These are phyloP conservation scores for Lophotriccus pileatus DNA, from an alignment of 2,797 vertebrate genomes.

Conservation along the genomic window DNA sequence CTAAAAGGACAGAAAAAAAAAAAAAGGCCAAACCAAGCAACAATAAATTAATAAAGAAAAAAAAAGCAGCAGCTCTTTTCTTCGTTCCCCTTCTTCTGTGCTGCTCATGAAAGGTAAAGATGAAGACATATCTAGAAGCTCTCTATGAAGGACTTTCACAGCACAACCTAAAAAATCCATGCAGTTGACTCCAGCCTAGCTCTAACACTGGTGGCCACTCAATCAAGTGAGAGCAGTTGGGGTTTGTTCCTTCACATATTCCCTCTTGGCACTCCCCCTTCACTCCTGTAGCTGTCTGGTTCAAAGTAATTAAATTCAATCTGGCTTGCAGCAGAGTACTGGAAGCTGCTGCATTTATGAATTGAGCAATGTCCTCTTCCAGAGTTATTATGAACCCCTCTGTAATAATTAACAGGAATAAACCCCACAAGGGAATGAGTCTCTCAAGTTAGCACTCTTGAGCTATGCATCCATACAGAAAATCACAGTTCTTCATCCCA, in stretches of 20 bases:
- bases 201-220: not conserved
- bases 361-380: not conserved
- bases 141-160: not conserved
- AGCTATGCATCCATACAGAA: not conserved
- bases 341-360: not conserved
- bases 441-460: not conserved
- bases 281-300: not conserved
- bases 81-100: not conserved
- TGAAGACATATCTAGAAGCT: not conserved
- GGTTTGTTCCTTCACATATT: not conserved
- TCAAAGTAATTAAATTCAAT: conserved; percentile 14
- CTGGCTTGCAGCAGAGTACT: not conserved
- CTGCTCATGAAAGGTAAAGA: not conserved
- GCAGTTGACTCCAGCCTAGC: not conserved
- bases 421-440: not conserved
- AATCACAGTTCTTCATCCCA: not conserved
- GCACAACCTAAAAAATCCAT: not conserved
- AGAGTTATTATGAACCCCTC: not conserved
- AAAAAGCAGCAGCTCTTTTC: not conserved
- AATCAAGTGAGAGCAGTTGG: not conserved
- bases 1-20: not conserved
- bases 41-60: too few species aligned
- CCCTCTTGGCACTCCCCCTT: not conserved
- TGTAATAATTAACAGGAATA: not conserved
- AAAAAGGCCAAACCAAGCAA: not conserved